Base-by-base conservation (phyloP, 2,797 vertebrate genomes). In the Anisognathus igniventris region DNA sequence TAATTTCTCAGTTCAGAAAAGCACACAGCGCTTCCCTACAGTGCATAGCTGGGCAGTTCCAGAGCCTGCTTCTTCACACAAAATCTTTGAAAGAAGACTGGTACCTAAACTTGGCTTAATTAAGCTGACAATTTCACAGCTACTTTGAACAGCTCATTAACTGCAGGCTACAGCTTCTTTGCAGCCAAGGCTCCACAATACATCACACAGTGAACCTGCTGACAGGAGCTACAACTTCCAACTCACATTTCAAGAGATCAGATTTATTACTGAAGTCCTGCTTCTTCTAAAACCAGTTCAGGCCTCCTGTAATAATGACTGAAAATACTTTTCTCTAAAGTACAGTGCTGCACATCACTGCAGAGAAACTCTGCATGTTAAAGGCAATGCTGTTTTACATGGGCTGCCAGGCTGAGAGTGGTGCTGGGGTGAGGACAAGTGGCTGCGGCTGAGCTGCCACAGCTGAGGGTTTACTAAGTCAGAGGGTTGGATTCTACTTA, bases 141-240 rank as follows among this genome's bases (percentile, higher is more conserved):
- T 92, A 66, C 85, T 96, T 91, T 94, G 95, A 95, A 79, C 91
- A 96, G 87, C 77, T 96, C 93, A 83, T 95, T 96, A 95, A 95
- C 87, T 94, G 82, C 92, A 92, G 70, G 92, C 79, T 93, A 12
- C 66, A 67, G 76, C 60, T 73, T 75, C 87, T 88, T 37, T 78
- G 91, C 93, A 92, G 93, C 94, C 95, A 96, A 61, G 73, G 51
- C 82, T 91, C 79, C 79, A 72, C 82, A 86, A 86, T 90, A 75
- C 87, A 94, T 95, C 94, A 88, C 19, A 84, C 16, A 84, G 62
- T 12, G 91, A 92, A 92, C 87, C 91, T 92, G 93, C 91, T 96
- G 95, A 96, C 91, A 92, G 83, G 62, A 92, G 62, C 56, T 73
- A 13, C 76, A 79, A 67, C 70, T 93, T 95, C 92, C 93, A 94